Evolutionary conservation across 2,113 vertebrate genomes (phyloP).

Genomic region (Conger conger): DNA sequence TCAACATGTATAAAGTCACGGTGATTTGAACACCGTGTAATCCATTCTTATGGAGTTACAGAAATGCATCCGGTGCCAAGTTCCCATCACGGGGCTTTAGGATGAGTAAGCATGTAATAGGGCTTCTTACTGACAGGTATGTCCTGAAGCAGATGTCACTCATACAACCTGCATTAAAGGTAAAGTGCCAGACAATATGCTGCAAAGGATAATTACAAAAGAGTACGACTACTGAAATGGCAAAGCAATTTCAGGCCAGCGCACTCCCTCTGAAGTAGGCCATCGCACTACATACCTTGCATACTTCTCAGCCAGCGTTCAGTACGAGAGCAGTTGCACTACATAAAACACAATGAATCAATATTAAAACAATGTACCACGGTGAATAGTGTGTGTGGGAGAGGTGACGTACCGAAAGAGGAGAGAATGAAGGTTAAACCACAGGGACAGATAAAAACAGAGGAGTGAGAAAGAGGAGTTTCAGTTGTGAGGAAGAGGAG

Average conservation of each 20-base stretch:
- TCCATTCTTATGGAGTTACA: neutral
- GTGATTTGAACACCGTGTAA: neutral
- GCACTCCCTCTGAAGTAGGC: too few relatives aligned
- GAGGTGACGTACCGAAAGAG: neutral
- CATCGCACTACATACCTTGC: neutral
- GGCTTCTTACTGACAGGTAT: neutral
- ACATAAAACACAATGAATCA: neutral
- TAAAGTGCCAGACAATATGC: neutral
- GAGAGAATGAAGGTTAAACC: neutral
- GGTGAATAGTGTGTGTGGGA: neutral
- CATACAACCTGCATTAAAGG: neutral
- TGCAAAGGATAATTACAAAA: neutral
- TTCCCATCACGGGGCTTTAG: neutral
- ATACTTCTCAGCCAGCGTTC: neutral
- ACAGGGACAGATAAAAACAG: neutral
- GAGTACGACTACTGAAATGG: neutral
- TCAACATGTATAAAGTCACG: neutral
- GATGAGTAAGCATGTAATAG: neutral
- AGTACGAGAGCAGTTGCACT: neutral
- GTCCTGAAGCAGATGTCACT: neutral
- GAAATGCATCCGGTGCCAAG: neutral
- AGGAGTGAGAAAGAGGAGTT: neutral
- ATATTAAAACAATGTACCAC: neutral
- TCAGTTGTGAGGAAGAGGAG: neutral
- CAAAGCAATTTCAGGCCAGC: neutral